These are phyloP conservation scores for Allacma fusca DNA, from an alignment of 2,888 invertebrate species.

Conservation along the genomic window DNA sequence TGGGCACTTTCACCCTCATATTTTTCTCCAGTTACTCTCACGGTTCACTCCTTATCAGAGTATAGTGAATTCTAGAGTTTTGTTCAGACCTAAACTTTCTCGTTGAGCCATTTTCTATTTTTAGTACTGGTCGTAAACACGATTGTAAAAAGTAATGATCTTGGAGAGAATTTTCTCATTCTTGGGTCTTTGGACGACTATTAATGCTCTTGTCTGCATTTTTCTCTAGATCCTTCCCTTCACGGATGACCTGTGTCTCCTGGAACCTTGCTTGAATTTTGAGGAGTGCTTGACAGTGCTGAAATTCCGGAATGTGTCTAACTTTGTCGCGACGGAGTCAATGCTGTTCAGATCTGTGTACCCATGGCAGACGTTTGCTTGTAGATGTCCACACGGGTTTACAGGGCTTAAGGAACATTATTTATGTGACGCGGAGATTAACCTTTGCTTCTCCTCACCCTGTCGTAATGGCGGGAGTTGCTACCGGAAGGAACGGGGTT, in stretches of 20 bases:
- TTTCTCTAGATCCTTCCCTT: constrained; percentile 81
- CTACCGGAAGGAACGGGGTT: constrained; percentile 85
- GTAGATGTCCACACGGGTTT: constrained; percentile 89
- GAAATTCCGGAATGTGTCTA: constrained; percentile 91
- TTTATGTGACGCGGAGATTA: constrained; percentile 94
- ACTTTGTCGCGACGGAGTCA: constrained; percentile 86
- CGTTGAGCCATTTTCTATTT: constrained; percentile 20
- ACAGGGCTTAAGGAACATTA: constrained; percentile 89
- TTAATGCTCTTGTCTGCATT: constrained; percentile 27
- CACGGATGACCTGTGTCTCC: constrained; percentile 94
- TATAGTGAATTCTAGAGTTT: background rate
- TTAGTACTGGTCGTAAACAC: constrained; percentile 28
- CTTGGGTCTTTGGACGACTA: background rate
- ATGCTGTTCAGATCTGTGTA: constrained; percentile 94
- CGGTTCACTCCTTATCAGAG: background rate
- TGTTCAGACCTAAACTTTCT: background rate
- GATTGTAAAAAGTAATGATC: constrained; percentile 27
- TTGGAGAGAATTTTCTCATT: background rate
- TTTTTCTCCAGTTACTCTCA: background rate
- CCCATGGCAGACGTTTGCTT: constrained; percentile 92
- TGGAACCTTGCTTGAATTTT: constrained; percentile 93
- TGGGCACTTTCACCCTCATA: constrained; percentile 54
- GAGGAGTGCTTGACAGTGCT: constrained; percentile 91
- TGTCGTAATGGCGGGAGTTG: constrained; percentile 90
- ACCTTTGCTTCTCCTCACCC: constrained; percentile 94